Evolutionary conservation across 2,888 invertebrate species (phyloP).

Genomic region (Desoria tigrina): DNA sequence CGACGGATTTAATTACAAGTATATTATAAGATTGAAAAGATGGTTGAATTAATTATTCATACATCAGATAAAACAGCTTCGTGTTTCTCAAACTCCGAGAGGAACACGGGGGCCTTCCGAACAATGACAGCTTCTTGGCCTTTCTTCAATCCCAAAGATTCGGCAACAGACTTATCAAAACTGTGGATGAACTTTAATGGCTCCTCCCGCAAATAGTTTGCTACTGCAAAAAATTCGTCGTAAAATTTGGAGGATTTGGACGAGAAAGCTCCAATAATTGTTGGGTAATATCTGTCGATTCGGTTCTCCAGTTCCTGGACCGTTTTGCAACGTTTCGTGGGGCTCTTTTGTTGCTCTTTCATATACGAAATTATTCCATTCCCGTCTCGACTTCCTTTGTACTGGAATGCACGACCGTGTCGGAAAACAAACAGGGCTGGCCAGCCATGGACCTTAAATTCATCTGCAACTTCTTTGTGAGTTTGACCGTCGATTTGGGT

Average conservation of each 20-base stretch:
- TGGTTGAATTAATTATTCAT: conserved; percentile 38
- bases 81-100: conserved; percentile 61
- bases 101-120: conserved; percentile 60
- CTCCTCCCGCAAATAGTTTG: conserved; percentile 59
- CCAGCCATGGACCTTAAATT: conserved; percentile 61
- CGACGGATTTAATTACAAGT: too few relatives aligned
- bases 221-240: conserved; percentile 58
- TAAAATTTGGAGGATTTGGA: conserved; percentile 57
- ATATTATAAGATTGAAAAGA: conserved; percentile 9
- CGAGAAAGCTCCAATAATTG: conserved; percentile 62
- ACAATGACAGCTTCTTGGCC: conserved; percentile 58
- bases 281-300: conserved; percentile 58
- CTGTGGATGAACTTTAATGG: conserved; percentile 59
- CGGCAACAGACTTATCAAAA: conserved; percentile 56
- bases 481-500: conserved; percentile 62
- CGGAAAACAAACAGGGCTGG: conserved; percentile 59
- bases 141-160: conserved; percentile 54
- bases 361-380: conserved; percentile 60
- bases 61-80: conserved; percentile 58
- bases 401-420: conserved; percentile 60
- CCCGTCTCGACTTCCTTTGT: conserved; percentile 59
- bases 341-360: conserved; percentile 59
- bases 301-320: conserved; percentile 57
- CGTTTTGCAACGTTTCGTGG: conserved; percentile 56
- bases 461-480: conserved; percentile 59